A percentile compares a stretch with the other conserved stretches of the same genome.
phyloP scores from a whole-genome alignment of 2,797 vertebrate species.

The Crenuchus spilurus region DNA sequence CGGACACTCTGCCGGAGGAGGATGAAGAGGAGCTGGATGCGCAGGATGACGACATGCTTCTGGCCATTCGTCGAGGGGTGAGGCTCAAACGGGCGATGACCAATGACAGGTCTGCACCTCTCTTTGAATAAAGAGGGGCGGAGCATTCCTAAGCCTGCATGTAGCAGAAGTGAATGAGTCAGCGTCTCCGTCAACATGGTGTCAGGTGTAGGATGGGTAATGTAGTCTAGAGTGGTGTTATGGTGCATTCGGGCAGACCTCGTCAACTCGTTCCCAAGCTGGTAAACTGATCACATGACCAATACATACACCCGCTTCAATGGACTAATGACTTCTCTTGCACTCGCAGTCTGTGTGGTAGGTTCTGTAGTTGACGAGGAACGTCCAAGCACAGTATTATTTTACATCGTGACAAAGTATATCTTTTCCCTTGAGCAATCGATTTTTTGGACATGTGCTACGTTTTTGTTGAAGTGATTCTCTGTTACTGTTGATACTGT shows the following conservation, averaged over 20 bases:
- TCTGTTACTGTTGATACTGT: not conserved
- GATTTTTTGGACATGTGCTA: not conserved
- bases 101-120: conserved; percentile 92
- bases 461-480: not conserved
- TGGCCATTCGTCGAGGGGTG: conserved; percentile 90
- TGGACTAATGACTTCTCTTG: not conserved
- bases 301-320: not conserved
- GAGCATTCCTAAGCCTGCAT: not conserved
- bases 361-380: not conserved
- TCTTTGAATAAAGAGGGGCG: conserved; percentile 79
- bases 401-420: not conserved
- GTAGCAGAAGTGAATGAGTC: not conserved
- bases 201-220: conserved; percentile 22
- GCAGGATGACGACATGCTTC: conserved; percentile 88
- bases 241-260: not conserved
- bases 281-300: not conserved
- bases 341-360: not conserved
- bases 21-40: conserved; percentile 67
- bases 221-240: not conserved
- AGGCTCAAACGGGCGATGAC: conserved; percentile 92
- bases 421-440: not conserved
- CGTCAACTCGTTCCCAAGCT: not conserved
- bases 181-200: conserved; percentile 1
- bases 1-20: conserved; percentile 66
- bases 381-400: not conserved